phyloP scores from a whole-genome alignment of 1,140 invertebrate genomes.

The Drosophila lini region DNA sequence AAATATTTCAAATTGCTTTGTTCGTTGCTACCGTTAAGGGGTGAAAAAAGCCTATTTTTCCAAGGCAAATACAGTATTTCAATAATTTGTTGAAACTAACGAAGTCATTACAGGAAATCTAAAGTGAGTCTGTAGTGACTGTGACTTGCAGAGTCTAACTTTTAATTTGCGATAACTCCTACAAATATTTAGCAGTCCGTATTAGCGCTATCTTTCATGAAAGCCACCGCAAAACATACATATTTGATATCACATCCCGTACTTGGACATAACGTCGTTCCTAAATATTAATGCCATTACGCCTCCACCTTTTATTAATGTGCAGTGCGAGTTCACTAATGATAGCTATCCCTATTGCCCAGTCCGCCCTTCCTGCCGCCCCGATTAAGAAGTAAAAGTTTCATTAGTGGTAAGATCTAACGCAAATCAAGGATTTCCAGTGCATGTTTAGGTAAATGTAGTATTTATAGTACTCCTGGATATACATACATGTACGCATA shows the following conservation, averaged over 20 bases:
- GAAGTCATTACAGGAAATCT: no score
- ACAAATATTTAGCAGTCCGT: background rate
- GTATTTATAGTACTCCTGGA: constrained; percentile 1
- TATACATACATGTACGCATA: background rate
- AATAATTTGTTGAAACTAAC: no score
- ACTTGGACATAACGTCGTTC: background rate
- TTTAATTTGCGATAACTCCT: background rate
- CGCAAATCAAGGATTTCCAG: constrained; percentile 8
- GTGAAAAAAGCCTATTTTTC: no score
- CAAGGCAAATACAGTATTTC: no score
- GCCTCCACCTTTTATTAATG: constrained; percentile 9
- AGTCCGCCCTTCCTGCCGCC: background rate
- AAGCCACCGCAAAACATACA: background rate
- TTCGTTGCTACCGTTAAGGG: no score
- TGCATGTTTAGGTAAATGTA: constrained; percentile 1
- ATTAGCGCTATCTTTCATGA: background rate
- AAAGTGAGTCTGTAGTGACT: no score
- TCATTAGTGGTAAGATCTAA: constrained; percentile 20
- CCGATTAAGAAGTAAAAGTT: background rate
- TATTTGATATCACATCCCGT: constrained; percentile 12
- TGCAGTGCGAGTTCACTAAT: constrained; percentile 8
- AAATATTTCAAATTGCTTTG: no score
- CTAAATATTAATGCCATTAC: constrained; percentile 44
- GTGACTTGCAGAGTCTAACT: background rate
- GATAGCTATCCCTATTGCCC: background rate